Evolutionary conservation across 1,140 invertebrate genomes (phyloP), one percentile per base, ranked within the genome.

Genomic region (Anoplolepis gracilipes): DNA sequence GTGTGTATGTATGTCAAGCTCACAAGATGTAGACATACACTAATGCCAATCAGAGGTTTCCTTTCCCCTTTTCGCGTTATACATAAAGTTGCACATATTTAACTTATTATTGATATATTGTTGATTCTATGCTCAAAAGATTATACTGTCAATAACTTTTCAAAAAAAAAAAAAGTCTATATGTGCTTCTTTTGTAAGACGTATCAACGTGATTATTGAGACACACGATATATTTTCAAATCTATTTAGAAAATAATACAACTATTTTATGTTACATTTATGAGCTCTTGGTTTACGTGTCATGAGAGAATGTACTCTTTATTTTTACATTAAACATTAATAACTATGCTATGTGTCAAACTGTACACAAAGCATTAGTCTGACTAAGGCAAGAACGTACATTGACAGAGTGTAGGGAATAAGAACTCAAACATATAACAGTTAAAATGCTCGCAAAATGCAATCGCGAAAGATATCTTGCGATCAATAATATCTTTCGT

Each of bases 401-500:
- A 42, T 67, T 88, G 72, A 87, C 86, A 55, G 13, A 67, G 46
- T 30, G 59, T 85, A 85, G 33, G 46, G 10, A 64, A 6, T n/a
- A 77, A n/a, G 16, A 85, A 53, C 61, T 65, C 13, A 61, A 28
- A 73, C n/a, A 42, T 87, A 19, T 16, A 86, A 77, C n/a, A 55
- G 61, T 62, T 28, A 88, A 49, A 49, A 75, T 79, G 87, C 86
- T 88, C 86, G 81, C 19, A 39, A 77, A 46, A 30, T 57, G 46
- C 36, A 57, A 84, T 57, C 55, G 30, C 33, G 39, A 30, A 42
- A 53, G 2, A 19, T 62, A 7, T 42, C 6, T 11, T 19, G 42
- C 13, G 49, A 85, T 88, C 11, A 11, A 19, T 67, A 65, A 90
- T 88, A 84, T 79, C 81, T 90, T 85, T 82, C 57, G 39, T 59